Evolutionary conservation across 2,113 vertebrate species (phyloP).

Genomic region (Brachypodius melanocephalos): DNA sequence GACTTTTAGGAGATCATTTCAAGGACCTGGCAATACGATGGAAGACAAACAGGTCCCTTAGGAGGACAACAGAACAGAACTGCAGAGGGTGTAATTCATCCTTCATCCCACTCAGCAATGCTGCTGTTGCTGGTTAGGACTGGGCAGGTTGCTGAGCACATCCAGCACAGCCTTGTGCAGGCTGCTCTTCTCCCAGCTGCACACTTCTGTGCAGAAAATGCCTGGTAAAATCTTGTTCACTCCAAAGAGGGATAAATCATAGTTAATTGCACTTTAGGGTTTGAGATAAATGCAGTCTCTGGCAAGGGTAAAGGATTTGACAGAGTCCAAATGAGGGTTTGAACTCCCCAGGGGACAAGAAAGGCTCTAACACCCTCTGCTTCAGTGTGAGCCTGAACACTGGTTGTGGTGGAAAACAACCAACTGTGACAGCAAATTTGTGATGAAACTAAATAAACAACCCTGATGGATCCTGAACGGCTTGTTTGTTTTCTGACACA

Average conservation of each 20-base stretch:
- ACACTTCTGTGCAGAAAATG: constrained; percentile 11
- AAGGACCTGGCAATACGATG: background rate
- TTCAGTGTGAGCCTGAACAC: background rate
- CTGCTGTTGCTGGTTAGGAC: background rate
- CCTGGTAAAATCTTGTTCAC: constrained; percentile 25
- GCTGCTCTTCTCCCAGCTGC: background rate
- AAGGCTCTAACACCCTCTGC: background rate
- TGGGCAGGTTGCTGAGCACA: background rate
- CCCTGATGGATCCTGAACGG: background rate
- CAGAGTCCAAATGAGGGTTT: background rate
- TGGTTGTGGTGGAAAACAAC: background rate
- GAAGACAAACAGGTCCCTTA: background rate
- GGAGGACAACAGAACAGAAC: background rate
- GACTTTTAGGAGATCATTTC: background rate
- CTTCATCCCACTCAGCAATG: background rate
- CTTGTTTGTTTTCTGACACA: background rate
- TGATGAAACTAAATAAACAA: background rate
- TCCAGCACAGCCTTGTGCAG: background rate
- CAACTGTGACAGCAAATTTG: background rate
- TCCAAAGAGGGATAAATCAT: constrained; percentile 26
- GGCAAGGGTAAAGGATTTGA: constrained; percentile 21
- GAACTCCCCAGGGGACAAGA: background rate
- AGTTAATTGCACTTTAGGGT: constrained; percentile 11
- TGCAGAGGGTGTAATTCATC: background rate
- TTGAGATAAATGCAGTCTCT: constrained; percentile 36